A percentile compares a stretch with the other conserved stretches of the same genome.
phyloP scores from a whole-genome alignment of 2,113 vertebrate species.

The Mirza zaza region DNA sequence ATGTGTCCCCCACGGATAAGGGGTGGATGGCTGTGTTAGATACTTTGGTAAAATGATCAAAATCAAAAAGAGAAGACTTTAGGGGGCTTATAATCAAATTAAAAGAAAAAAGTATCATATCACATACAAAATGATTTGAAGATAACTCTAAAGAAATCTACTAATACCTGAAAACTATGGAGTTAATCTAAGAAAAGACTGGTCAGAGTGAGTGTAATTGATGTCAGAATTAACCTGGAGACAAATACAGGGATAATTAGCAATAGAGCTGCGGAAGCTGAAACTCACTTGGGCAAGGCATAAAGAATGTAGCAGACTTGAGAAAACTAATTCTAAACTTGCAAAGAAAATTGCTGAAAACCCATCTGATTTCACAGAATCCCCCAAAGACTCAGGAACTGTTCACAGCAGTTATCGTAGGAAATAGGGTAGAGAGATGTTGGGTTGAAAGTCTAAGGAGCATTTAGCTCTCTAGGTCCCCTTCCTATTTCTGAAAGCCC shows the following conservation, averaged over 20 bases:
- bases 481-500: neutral
- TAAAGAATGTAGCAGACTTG: neutral
- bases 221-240: neutral
- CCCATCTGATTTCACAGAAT: neutral
- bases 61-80: neutral
- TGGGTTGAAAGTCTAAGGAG: neutral
- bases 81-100: neutral
- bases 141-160: neutral
- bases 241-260: neutral
- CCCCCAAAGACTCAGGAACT: neutral
- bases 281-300: neutral
- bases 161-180: neutral
- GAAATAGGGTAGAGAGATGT: neutral
- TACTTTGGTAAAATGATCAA: neutral
- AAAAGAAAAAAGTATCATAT: neutral
- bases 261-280: neutral
- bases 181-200: neutral
- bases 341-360: neutral
- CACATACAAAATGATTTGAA: slow-evolving; percentile 38
- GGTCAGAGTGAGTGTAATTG: neutral
- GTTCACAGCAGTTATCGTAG: neutral
- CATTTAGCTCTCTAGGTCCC: neutral
- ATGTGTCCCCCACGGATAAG: neutral
- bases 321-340: neutral
- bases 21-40: neutral